Conservation (phyloP, 1,140 invertebrate species). For the Cataglyphis hispanica region DNA sequence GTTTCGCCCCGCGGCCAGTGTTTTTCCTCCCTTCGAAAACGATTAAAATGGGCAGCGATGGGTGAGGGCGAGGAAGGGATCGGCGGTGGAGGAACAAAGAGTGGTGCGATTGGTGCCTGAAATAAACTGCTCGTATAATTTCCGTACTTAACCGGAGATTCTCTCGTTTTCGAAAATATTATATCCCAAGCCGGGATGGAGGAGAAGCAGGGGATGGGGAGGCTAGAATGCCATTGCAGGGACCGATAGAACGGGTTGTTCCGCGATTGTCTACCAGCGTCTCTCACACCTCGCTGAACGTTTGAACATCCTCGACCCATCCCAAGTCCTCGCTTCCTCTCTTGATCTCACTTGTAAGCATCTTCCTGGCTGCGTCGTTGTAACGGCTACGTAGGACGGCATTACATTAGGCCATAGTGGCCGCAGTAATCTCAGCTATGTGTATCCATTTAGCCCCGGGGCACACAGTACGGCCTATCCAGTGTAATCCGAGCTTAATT, state of each 20-base stretch:
- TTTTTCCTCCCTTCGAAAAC: constrained; percentile 73
- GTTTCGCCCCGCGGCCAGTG: constrained; percentile 34
- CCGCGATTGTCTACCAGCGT: constrained; percentile 35
- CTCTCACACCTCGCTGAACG: constrained; percentile 1
- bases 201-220: neutral
- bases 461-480: constrained; percentile 79
- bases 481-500: constrained; percentile 84
- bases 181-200: constrained; percentile 19
- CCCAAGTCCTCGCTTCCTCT: constrained; percentile 55
- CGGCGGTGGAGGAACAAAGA: neutral
- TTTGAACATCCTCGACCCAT: neutral
- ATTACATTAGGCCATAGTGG: constrained; percentile 81
- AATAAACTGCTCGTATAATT: constrained; percentile 79
- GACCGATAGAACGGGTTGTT: constrained; percentile 28
- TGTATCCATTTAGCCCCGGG: constrained; percentile 83
- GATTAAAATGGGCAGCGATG: constrained; percentile 68
- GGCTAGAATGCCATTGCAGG: neutral
- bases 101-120: constrained; percentile 64
- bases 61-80: neutral
- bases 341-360: constrained; percentile 66
- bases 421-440: constrained; percentile 84
- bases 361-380: constrained; percentile 78
- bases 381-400: constrained; percentile 75
- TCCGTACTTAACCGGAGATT: constrained; percentile 64
- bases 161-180: constrained; percentile 74